Conservation (phyloP, 2,888 invertebrate species). For the Stegophylla sp. region DNA sequence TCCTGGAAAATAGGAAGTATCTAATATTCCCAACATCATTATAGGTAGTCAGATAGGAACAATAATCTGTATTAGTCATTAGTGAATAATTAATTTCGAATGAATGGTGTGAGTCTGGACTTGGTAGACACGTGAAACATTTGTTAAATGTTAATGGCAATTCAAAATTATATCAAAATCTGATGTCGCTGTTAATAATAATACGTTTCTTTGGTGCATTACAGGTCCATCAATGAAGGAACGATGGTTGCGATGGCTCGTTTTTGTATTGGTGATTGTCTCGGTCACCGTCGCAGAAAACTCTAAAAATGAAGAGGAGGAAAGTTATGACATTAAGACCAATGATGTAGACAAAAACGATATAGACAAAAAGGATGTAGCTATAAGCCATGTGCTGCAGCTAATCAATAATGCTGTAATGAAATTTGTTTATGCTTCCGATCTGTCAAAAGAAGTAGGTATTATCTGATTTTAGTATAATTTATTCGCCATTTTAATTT, state of each 20-base stretch:
- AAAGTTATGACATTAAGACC: slow-evolving; percentile 34
- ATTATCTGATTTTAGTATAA: background rate
- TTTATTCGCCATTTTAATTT: background rate
- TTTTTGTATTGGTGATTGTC: slow-evolving; percentile 21
- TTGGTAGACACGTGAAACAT: background rate
- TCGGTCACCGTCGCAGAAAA: slow-evolving; percentile 2
- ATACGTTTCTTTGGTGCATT: background rate
- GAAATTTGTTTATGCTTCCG: slow-evolving; percentile 37
- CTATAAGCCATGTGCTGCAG: slow-evolving; percentile 23
- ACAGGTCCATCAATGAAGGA: slow-evolving; percentile 51
- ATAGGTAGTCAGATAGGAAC: background rate
- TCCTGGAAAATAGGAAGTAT: too few relatives aligned
- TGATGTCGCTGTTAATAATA: background rate
- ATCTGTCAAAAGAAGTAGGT: slow-evolving; percentile 22
- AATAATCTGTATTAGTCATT: background rate
- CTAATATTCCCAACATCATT: background rate
- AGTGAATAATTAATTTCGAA: background rate
- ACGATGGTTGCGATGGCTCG: slow-evolving; percentile 25
- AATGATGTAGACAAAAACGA: slow-evolving; percentile 23
- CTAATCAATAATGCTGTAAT: slow-evolving; percentile 44
- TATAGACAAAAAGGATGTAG: slow-evolving; percentile 17
- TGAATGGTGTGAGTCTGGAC: slow-evolving; percentile 19
- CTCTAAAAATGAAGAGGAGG: slow-evolving; percentile 38
- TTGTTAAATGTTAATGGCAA: background rate
- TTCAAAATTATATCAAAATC: background rate